Percentiles rank a stretch among this genome's conserved stretches.
Conservation (phyloP, 2,113 vertebrate species). For the Mesembrinibis cayennensis region DNA sequence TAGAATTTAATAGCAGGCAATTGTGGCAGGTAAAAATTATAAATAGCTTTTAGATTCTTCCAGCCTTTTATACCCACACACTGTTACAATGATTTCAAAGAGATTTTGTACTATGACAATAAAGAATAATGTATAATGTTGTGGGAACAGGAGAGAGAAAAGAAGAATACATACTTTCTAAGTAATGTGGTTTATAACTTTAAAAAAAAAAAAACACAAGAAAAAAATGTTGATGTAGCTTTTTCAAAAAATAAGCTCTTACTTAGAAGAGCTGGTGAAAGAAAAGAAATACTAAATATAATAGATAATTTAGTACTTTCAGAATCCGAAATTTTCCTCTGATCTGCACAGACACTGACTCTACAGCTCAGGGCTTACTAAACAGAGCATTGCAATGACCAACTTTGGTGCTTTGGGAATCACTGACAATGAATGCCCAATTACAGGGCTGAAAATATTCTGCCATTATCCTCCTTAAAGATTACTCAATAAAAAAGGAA, state of each 20-base stretch:
- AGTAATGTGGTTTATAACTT: background rate
- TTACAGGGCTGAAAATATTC: background rate
- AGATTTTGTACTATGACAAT: constrained; percentile 32
- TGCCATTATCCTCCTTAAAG: background rate
- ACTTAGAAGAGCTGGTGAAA: background rate
- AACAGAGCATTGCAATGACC: background rate
- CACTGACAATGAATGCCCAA: background rate
- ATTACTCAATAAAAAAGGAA: background rate
- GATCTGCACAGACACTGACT: background rate
- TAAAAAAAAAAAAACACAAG: background rate
- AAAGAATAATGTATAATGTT: background rate
- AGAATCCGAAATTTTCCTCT: background rate
- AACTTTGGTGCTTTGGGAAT: background rate
- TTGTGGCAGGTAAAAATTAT: constrained; percentile 63
- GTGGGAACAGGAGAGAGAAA: background rate
- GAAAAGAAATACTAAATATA: background rate
- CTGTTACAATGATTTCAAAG: constrained; percentile 30
- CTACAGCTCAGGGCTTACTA: background rate
- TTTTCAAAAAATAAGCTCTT: background rate
- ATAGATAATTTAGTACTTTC: background rate
- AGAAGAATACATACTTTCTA: background rate
- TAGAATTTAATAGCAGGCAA: constrained; percentile 54
- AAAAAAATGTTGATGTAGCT: background rate
- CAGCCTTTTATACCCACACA: constrained; percentile 19
- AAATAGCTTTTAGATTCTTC: constrained; percentile 59